These are phyloP conservation scores for Campylorhamphus procurvoides DNA, from an alignment of 2,113 vertebrate genomes.

Conservation along the genomic window DNA sequence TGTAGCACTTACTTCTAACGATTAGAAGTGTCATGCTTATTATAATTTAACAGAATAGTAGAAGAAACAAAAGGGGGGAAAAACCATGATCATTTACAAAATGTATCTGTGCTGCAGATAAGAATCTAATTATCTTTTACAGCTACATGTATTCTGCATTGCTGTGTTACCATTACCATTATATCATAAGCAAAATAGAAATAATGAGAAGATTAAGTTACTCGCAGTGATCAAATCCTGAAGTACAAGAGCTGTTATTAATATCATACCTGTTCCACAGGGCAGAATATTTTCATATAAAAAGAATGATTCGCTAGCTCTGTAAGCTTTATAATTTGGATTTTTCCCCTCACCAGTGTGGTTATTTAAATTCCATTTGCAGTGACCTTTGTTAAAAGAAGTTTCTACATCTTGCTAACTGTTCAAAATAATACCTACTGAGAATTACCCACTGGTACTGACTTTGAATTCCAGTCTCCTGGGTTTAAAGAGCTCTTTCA, in stretches of 20 bases:
- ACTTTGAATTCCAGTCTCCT: neutral
- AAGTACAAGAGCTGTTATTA: neutral
- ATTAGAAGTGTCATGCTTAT: neutral
- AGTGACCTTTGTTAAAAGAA: constrained; percentile 1
- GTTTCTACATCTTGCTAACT: neutral
- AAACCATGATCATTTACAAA: neutral
- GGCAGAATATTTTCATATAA: neutral
- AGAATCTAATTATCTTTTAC: neutral
- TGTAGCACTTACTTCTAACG: neutral
- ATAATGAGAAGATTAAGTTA: neutral
- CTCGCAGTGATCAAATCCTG: neutral
- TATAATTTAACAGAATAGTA: neutral
- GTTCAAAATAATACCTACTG: neutral
- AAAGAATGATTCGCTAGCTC: neutral
- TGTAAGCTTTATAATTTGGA: neutral
- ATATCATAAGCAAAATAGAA: neutral
- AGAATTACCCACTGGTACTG: neutral
- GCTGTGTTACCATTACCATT: neutral
- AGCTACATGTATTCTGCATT: neutral
- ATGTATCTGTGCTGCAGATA: neutral
- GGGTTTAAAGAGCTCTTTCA: neutral
- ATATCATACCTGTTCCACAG: neutral
- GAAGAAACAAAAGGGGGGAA: neutral
- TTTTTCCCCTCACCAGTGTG: neutral
- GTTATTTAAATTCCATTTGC: constrained; percentile 23